Conservation (phyloP, 1,140 invertebrate species). For the Rhyacophila brunnea region DNA sequence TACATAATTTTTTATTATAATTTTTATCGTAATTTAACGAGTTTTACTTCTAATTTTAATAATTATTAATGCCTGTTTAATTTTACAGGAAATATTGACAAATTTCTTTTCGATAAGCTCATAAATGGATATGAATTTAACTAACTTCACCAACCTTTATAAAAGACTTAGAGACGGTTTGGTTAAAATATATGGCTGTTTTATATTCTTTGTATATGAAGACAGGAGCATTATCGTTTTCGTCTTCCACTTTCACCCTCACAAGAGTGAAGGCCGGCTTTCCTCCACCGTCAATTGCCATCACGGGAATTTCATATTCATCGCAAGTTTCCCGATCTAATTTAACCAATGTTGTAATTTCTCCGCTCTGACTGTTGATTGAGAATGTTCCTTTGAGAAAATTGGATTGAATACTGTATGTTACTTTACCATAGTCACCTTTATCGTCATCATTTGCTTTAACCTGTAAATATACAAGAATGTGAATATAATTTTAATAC, state of each 20-base stretch:
- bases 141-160: slow-evolving; percentile 67
- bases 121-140: too few species aligned
- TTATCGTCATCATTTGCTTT: slow-evolving; percentile 74
- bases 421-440: slow-evolving; percentile 68
- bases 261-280: slow-evolving; percentile 73
- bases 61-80: too few species aligned
- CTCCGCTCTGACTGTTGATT: slow-evolving; percentile 73
- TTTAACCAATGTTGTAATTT: slow-evolving; percentile 68
- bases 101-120: too few species aligned
- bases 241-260: slow-evolving; percentile 70
- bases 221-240: slow-evolving; percentile 80
- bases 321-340: slow-evolving; percentile 73
- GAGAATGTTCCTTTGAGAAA: slow-evolving; percentile 68
- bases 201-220: slow-evolving; percentile 76
- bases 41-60: too few species aligned
- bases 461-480: slow-evolving; percentile 49
- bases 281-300: slow-evolving; percentile 78
- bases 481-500: too few species aligned
- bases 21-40: too few species aligned
- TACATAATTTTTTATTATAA: too few species aligned
- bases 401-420: slow-evolving; percentile 74
- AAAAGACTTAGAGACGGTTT: slow-evolving; percentile 60
- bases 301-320: slow-evolving; percentile 71
- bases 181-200: slow-evolving; percentile 63
- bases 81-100: too few species aligned